These are phyloP conservation scores for Hydrotaea cyrtoneurina DNA, from an alignment of 2,888 invertebrate species.

Conservation along the genomic window DNA sequence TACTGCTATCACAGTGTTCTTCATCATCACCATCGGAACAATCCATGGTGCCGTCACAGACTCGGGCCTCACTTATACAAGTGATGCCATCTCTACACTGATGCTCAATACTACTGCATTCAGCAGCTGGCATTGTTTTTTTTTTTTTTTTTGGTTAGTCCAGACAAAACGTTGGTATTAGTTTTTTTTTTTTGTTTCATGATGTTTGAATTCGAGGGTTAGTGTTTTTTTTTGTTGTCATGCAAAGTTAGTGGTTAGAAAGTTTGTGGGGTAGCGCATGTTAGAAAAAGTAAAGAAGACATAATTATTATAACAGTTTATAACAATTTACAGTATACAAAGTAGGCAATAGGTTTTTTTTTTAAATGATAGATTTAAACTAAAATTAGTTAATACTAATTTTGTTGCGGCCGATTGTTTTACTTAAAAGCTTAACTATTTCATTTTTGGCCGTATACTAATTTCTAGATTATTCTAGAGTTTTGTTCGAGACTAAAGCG, in stretches of 20 bases:
- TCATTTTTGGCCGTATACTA: not conserved
- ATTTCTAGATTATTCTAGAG: too few species aligned
- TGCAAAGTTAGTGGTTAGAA: constrained; percentile 58
- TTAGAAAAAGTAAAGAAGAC: constrained; percentile 19
- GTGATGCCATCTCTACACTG: constrained; percentile 77
- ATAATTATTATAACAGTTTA: constrained; percentile 20
- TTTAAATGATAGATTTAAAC: not conserved
- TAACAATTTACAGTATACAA: not conserved
- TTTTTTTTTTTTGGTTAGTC: constrained; percentile 63
- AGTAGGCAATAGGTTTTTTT: not conserved
- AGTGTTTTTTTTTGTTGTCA: constrained; percentile 45
- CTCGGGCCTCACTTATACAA: constrained; percentile 77
- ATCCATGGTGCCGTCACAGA: constrained; percentile 78
- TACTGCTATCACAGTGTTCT: constrained; percentile 79
- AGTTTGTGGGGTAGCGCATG: constrained; percentile 31
- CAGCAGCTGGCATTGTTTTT: constrained; percentile 73
- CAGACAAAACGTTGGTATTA: constrained; percentile 42
- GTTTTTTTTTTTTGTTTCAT: constrained; percentile 17
- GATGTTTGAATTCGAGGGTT: constrained; percentile 24
- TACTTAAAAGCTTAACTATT: constrained; percentile 14
- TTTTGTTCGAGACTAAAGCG: not conserved
- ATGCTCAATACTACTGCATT: constrained; percentile 78
- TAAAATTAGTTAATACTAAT: not conserved
- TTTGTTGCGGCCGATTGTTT: not conserved
- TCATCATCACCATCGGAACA: constrained; percentile 80